Conservation (phyloP, 2,797 vertebrate genomes). For the Tragelaphus eurycerus region DNA sequence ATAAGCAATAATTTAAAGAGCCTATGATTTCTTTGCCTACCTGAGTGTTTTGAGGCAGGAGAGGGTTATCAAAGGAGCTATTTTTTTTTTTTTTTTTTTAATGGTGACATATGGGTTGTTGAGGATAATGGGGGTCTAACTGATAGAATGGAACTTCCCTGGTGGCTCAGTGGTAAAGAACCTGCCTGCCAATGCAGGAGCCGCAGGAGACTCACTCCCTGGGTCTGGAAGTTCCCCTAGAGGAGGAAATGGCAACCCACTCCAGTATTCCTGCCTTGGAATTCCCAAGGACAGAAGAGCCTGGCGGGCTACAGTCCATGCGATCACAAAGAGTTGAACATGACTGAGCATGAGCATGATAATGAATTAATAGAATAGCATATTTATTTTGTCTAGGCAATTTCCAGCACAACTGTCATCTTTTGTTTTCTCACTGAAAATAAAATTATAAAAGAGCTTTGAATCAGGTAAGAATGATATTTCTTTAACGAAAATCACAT, state of each 20-base stretch:
- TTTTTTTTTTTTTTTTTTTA: background rate
- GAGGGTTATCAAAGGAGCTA: background rate
- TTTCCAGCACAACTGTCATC: background rate
- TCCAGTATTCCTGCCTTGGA: background rate
- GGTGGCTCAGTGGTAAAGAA: background rate
- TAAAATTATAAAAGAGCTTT: background rate
- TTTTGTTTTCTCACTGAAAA: constrained; percentile 12
- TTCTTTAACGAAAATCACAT: background rate
- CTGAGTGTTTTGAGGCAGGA: background rate
- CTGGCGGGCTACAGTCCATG: background rate
- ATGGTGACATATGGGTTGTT: background rate
- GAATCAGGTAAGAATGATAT: background rate
- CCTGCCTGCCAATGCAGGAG: background rate
- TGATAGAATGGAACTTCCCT: background rate
- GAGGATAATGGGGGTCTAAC: background rate
- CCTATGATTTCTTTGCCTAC: background rate
- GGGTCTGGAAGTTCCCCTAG: background rate
- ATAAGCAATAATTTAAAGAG: background rate
- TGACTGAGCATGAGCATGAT: background rate
- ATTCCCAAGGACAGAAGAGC: background rate
- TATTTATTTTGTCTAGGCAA: background rate
- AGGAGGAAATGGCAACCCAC: background rate
- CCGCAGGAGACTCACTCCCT: background rate
- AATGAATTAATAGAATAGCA: background rate
- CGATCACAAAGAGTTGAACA: background rate